Base-by-base conservation (phyloP, 1,140 invertebrate genomes). In the Drosophila chauvacae region DNA sequence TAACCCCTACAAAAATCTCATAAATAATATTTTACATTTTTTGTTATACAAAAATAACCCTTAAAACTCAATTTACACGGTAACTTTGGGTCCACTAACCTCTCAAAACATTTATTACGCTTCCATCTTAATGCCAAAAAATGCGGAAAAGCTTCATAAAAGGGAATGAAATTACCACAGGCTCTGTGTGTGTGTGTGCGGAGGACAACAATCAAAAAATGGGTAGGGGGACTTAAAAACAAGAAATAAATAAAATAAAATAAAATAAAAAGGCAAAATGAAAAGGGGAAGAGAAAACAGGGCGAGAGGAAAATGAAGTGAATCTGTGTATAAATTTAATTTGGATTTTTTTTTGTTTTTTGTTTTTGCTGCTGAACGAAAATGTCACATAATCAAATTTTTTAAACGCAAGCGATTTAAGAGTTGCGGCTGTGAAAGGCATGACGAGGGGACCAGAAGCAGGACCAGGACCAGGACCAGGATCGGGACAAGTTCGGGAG, bases 241-340 rank as follows among this genome's bases (percentile, higher is more conserved):
- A 37, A 37, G 20, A 37, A 55, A 55, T 55, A 55, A 55, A 55
- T 55, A 26, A 78, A 68, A 47, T 48, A 63, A 51, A 45, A 61
- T 33, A 33, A 55, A 56, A 42, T 5, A 48, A 62, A 28, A 9
- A 47, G 13, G 18, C 48, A 50, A 39, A 30, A 42, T 33, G n/a
- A 2, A 53, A 14, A 9, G 37, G 16, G 35, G 39, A 44, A 44
- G 56, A 53, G 37, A 20, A 23, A 59, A 61, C 64, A 3, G 50
- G 30, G 26, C 55, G 50, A 33, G 48, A 70, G 56, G 41, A 30
- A 63, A 74, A 77, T 70, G 74, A 78, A 68, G 79, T 84, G 80
- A 87, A 88, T 87, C 83, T 88, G 80, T 80, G 84, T 88, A 80
- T 72, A 87, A 87, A 87, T 83, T 87, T 88, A 88, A 87, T 87